Evolutionary conservation across 2,888 invertebrate genomes (phyloP), one percentile per base, ranked within the genome.

Genomic region (Aspidapion aeneum): DNA sequence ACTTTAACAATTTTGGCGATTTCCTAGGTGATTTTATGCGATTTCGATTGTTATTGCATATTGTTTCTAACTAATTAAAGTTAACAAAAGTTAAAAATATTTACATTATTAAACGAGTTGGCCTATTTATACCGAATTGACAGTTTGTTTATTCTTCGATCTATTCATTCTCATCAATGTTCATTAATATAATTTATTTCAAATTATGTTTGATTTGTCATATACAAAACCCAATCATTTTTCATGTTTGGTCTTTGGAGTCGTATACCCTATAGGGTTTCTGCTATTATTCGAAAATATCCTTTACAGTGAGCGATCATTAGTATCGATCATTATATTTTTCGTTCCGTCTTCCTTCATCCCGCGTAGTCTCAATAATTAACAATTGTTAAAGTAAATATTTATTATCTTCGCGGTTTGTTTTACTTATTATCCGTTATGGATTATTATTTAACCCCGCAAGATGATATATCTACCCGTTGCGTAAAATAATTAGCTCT

Each of bases 361-460:
- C n/a, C n/a, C n/a, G n/a, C n/a, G 35, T 35, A 35, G 35, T 35
- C 35, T 21, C 22, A 18, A 56, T 56, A 56, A 21, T 56, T 21
- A 56, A n/a, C 20, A 56, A 56, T 52, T 52, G 19, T 17, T 52
- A 52, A 52, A n/a, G 52, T 52, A 52, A 52, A 52, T 52, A 52
- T 52, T 52, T 52, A 52, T 52, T 5, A 52, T 52, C 52, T 7
- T 52, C 5, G 52, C n/a, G 49, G n/a, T 48, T 9, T 52, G 52
- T 52, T 52, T 52, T 52, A 52, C 18, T 19, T 52, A 52, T 52
- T 52, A 19, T 17, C n/a, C 52, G 19, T 52, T 18, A 52, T 52
- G 35, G 35, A 35, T 35, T 35, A 35, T n/a, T n/a, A n/a, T 35
- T 35, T 35, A 7, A 35, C 35, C 35, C 35, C 12, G 35, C 35